Base-by-base conservation (phyloP, 2,888 invertebrate genomes). In the Lymantria monacha region DNA sequence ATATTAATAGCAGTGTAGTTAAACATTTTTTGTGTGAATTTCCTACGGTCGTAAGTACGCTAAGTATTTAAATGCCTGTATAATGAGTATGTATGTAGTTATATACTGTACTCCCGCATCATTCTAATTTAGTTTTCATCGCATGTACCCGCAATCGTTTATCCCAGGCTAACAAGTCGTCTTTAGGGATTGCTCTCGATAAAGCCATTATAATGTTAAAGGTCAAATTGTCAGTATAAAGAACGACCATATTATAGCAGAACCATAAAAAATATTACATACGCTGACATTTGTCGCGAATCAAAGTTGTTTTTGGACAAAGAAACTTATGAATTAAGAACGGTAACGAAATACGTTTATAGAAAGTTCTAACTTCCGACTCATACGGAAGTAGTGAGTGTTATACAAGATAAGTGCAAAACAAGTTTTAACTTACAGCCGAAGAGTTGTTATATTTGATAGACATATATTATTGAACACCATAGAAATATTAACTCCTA, bases 341-440 rank as follows among this genome's bases (percentile, higher is more conserved):
- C 64, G n/a, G 69, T 57, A 66, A 67, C 69, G 61, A 56, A 67
- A 56, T 66, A 33, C 7, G 33, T 10, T 33, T 64, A 55, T 78
- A 77, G 77, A 83, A 84, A 80, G 77, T 78, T 72, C 56, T 63
- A 69, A 75, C 70, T 75, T 74, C 69, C 66, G 69, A 63, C 54
- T 59, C 59, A 54, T 59, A 58, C 63, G 62, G 62, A 60, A 57
- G 70, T 55, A 63, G 67, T 66, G 66, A 68, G 72, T 64, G 65
- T 65, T 71, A 70, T 68, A 69, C 49, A 50, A 44, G 36, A 54
- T 60, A 65, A 65, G 13, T 14, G 72, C 70, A 63, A 79, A 79
- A 81, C 79, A 78, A 81, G 78, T 83, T 83, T 77, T 64, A 80
- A 85, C 85, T 85, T 85, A 86, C 84, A 74, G 72, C 70, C 63